These are phyloP conservation scores for Hexactinellida sp. DNA, from an alignment of 37 sponge, comb jelly and placozoan species.

Conservation along the genomic window DNA sequence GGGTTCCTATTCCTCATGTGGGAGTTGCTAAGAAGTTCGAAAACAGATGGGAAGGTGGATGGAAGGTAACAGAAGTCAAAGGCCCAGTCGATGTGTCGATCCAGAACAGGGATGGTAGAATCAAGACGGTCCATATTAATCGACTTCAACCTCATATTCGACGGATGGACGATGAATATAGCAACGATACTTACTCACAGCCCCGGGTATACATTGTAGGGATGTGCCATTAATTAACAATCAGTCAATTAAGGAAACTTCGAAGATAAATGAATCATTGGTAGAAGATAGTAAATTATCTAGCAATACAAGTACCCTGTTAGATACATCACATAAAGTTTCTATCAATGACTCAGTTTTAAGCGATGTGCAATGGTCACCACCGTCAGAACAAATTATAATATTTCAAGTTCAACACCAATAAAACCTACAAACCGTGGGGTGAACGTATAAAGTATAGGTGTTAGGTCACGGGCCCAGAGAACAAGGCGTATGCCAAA, in stretches of 20 bases:
- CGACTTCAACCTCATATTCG: slow-evolving; percentile 3
- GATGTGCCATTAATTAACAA: too few relatives aligned
- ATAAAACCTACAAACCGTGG: background rate
- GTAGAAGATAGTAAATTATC: background rate
- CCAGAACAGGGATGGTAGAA: slow-evolving; percentile 20
- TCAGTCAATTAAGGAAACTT: background rate
- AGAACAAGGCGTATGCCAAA: background rate
- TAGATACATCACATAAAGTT: background rate
- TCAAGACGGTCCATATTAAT: slow-evolving; percentile 23
- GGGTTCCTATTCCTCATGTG: slow-evolving; percentile 41
- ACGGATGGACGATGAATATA: background rate
- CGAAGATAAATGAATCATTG: background rate
- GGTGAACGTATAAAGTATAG: background rate
- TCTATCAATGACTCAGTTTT: background rate
- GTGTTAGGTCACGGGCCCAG: background rate
- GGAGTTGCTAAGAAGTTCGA: slow-evolving; percentile 36
- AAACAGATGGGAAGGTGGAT: slow-evolving; percentile 44
- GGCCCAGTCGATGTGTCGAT: slow-evolving; percentile 19
- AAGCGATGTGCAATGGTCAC: background rate
- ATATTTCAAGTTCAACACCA: background rate
- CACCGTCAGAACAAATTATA: background rate
- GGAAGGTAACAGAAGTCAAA: slow-evolving; percentile 22
- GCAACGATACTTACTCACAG: background rate
- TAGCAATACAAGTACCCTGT: background rate
- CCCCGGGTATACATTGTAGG: too few relatives aligned